Evolutionary conservation across 2,113 vertebrate genomes (phyloP), one percentile per base, ranked within the genome.

Genomic region (Neoarius graeffei): DNA sequence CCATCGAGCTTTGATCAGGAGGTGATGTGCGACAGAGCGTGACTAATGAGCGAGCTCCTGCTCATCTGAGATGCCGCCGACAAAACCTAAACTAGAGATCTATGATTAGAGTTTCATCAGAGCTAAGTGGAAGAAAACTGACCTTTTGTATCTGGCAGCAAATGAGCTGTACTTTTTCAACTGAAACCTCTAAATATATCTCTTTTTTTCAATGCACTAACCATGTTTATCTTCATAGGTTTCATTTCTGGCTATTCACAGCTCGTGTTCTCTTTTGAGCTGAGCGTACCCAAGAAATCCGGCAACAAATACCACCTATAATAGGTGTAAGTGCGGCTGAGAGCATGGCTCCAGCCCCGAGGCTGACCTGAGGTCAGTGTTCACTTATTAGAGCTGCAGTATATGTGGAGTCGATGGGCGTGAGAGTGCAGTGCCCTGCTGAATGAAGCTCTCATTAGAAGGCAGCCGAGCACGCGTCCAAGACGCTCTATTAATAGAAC

Each of bases 271-370:
- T 87, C 52, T 30, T 77, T 88, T 42, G 52, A 77, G 80, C 79
- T 52, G 19, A 81, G 27, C 8, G 64, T 17, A 17, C 20, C 42
- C 62, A 77, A 57, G 77, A 74, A 83, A 85, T 82, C 86, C 85
- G 76, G 85, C 85, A 11, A 89, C 66, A 42, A n/a, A 69, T 20
- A 79, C 89, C 83, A 88, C 88, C 71, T 81, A 80, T 89, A 89
- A 94, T 93, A 88, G 88, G 87, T 79, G 84, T 66, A 0, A 91
- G 90, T 86, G 89, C 89, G 76, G 89, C 67, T 88, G 88, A 81
- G 66, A 83, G 90, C 93, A 94, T 91, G 92, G 87, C 87, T 91
- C 27, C 64, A 71, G 76, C 81, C 87, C 84, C 69, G 50, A 30
- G 52, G 60, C 89, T 89, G 86, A 91, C 89, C 87, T 73, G 56